A percentile compares a stretch with the other conserved stretches of the same genome.
These are phyloP conservation scores for Corella eumyota DNA, from an alignment of 23 tunicate genomes.

Conservation along the genomic window DNA sequence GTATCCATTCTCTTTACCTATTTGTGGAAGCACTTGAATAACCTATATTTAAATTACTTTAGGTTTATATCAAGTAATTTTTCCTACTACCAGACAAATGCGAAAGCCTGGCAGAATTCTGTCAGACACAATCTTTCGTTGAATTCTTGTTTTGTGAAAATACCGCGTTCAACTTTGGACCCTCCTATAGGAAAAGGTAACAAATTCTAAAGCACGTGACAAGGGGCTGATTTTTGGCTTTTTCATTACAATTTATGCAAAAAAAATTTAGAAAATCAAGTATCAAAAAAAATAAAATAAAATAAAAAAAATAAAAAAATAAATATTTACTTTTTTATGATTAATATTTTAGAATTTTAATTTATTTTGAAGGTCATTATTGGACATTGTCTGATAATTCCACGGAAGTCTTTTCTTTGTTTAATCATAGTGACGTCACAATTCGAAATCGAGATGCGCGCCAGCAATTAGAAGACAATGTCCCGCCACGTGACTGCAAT, in stretches of 20 bases:
- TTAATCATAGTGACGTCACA: too few species aligned
- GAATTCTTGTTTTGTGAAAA: conserved; percentile 63
- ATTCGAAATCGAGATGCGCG: too few species aligned
- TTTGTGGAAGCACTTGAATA: too few species aligned
- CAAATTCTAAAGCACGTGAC: background rate
- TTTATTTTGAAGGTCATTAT: conserved; percentile 30
- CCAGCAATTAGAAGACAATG: too few species aligned
- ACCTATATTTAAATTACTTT: too few species aligned
- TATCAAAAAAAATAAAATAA: too few species aligned
- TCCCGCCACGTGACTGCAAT: too few species aligned
- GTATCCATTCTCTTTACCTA: too few species aligned
- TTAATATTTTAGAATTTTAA: background rate
- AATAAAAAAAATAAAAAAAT: too few species aligned
- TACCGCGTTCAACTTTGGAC: conserved; percentile 29
- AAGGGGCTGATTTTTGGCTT: too few species aligned
- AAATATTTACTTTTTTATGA: too few species aligned
- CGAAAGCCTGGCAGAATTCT: conserved; percentile 77
- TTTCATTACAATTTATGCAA: background rate
- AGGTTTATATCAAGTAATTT: conserved; percentile 59
- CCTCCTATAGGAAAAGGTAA: conserved; percentile 91
- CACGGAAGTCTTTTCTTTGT: conserved; percentile 26
- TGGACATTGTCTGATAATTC: conserved; percentile 73
- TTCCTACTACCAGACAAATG: conserved; percentile 47
- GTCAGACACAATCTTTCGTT: conserved; percentile 71
- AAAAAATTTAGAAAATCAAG: background rate